Evolutionary conservation across 23 tunicate genomes (phyloP).

Genomic region (Styela plicata): DNA sequence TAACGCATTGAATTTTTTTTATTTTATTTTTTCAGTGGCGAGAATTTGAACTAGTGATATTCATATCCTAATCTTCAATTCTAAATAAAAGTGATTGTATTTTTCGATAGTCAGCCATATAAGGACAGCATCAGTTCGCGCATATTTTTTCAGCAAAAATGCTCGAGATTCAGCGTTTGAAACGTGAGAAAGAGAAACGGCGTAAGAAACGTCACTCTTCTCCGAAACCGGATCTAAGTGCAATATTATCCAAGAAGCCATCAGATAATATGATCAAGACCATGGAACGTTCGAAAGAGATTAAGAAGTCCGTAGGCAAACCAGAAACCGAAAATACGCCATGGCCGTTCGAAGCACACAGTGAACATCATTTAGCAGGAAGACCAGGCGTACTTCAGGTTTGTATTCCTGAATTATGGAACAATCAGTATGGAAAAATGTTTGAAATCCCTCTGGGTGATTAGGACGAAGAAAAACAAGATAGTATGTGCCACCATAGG

Average conservation of each 20-base stretch:
- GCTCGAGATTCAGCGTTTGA: neutral
- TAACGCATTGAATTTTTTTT: too few relatives aligned
- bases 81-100: too few relatives aligned
- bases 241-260: neutral
- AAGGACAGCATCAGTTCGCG: too few relatives aligned
- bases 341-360: constrained; percentile 13
- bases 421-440: neutral
- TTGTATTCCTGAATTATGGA: neutral
- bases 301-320: neutral
- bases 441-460: too few relatives aligned
- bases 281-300: neutral
- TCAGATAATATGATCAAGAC: constrained; percentile 1
- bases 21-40: too few relatives aligned
- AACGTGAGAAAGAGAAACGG: neutral
- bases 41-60: too few relatives aligned
- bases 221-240: constrained; percentile 3
- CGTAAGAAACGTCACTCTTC: neutral
- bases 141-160: neutral
- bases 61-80: too few relatives aligned
- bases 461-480: too few relatives aligned
- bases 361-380: constrained; percentile 19
- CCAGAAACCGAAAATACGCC: neutral
- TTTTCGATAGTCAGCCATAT: too few relatives aligned
- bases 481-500: too few relatives aligned
- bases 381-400: constrained; percentile 19